phyloP scores from a whole-genome alignment of 2,113 vertebrate species.

The Corapipo altera region DNA sequence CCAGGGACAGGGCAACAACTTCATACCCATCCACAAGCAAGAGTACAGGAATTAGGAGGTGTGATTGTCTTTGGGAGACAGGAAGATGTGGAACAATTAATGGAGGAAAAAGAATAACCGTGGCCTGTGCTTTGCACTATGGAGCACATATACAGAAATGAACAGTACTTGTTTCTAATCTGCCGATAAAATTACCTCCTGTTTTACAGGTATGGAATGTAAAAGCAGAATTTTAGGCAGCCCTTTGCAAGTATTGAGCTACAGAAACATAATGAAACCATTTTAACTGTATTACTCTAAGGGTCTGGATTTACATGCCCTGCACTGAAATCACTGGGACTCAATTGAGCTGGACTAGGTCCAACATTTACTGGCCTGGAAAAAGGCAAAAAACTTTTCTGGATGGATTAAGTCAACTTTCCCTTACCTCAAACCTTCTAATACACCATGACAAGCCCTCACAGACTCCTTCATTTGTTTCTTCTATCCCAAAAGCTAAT shows the following conservation, averaged over 20 bases:
- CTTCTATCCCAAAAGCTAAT: neutral
- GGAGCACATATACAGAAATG: neutral
- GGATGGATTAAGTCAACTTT: neutral
- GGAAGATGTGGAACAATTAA: neutral
- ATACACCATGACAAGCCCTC: neutral
- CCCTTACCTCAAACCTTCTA: neutral
- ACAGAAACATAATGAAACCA: neutral
- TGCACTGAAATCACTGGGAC: neutral
- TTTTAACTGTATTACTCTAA: neutral
- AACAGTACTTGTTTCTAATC: neutral
- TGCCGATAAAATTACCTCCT: neutral
- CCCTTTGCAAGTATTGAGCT: neutral
- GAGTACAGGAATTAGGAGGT: neutral
- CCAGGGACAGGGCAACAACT: neutral
- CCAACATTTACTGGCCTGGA: neutral
- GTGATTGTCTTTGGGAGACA: neutral
- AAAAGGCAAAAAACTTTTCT: neutral
- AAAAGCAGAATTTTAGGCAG: neutral
- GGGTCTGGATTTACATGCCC: neutral
- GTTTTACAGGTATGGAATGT: neutral
- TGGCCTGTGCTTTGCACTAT: neutral
- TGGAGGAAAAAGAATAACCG: neutral
- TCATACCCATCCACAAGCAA: neutral
- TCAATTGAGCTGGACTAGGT: neutral
- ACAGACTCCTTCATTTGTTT: neutral